phyloP scores from a whole-genome alignment of 1,140 invertebrate genomes.

The Heliconius nattereri region DNA sequence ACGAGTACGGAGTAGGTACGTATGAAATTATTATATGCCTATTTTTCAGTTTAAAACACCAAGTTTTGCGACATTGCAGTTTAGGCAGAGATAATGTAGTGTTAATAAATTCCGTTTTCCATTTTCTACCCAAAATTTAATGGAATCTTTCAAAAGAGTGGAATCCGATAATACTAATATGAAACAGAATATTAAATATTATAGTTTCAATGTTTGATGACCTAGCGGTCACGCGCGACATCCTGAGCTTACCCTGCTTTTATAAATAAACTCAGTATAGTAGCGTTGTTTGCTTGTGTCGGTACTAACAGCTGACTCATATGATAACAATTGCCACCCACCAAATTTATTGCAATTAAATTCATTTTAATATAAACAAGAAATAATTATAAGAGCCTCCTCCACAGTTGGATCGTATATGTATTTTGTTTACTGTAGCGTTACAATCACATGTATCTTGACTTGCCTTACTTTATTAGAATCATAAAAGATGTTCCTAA shows the following conservation, averaged over 20 bases:
- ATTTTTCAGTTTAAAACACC: too few species aligned
- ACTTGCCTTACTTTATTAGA: not conserved
- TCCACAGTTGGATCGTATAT: not conserved
- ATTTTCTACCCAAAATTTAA: too few species aligned
- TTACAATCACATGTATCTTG: not conserved
- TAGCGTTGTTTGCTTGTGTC: slow-evolving; percentile 24
- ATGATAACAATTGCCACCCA: slow-evolving; percentile 20
- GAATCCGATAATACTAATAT: too few species aligned
- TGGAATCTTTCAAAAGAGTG: too few species aligned
- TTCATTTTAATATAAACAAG: not conserved
- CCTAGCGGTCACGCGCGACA: slow-evolving; percentile 39
- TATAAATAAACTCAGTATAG: slow-evolving; percentile 52
- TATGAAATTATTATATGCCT: too few species aligned
- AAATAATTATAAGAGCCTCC: not conserved
- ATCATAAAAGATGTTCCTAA: not conserved
- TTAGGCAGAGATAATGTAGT: too few species aligned
- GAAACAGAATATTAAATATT: not conserved
- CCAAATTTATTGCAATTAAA: not conserved
- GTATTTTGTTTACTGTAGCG: not conserved
- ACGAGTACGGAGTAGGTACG: too few species aligned
- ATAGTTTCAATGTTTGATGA: slow-evolving; percentile 43
- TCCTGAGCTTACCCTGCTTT: slow-evolving; percentile 40
- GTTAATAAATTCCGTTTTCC: too few species aligned
- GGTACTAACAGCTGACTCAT: slow-evolving; percentile 44
- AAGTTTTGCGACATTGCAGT: too few species aligned